phyloP scores from a whole-genome alignment of 2,113 vertebrate genomes.

The Trematocara unimaculatum region DNA sequence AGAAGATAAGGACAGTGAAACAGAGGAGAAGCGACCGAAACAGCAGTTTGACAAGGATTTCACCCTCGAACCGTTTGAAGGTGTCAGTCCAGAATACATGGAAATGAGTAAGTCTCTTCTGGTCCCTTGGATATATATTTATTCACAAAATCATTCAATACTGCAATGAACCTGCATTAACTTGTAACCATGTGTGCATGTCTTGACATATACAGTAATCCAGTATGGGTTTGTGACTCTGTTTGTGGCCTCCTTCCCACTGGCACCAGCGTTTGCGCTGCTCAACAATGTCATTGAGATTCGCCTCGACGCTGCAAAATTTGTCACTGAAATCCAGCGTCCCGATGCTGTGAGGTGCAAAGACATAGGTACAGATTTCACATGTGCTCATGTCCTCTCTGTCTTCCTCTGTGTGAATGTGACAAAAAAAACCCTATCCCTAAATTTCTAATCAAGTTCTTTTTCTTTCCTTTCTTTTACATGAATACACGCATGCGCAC shows the following conservation, averaged over 20 bases:
- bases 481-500: background rate
- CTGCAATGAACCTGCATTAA: background rate
- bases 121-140: background rate
- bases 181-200: background rate
- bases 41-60: constrained; percentile 90
- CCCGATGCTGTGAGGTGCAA: constrained; percentile 91
- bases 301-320: constrained; percentile 93
- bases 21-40: constrained; percentile 70
- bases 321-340: constrained; percentile 86
- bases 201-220: constrained; percentile 77
- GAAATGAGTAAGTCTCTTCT: constrained; percentile 87
- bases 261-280: constrained; percentile 92
- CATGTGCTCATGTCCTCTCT: background rate
- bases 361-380: constrained; percentile 83
- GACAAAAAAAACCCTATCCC: background rate
- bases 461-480: background rate
- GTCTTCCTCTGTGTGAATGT: background rate
- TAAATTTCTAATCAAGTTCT: constrained; percentile 18
- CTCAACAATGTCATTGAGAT: constrained; percentile 98
- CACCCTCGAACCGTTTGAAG: constrained; percentile 86
- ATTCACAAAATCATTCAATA: background rate
- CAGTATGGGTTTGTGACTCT: constrained; percentile 97
- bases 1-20: constrained; percentile 61
- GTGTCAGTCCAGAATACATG: constrained; percentile 95
- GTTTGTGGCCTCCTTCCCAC: constrained; percentile 95